Conservation (phyloP, 1,140 invertebrate species). For the Zeugodacus cucurbitae region DNA sequence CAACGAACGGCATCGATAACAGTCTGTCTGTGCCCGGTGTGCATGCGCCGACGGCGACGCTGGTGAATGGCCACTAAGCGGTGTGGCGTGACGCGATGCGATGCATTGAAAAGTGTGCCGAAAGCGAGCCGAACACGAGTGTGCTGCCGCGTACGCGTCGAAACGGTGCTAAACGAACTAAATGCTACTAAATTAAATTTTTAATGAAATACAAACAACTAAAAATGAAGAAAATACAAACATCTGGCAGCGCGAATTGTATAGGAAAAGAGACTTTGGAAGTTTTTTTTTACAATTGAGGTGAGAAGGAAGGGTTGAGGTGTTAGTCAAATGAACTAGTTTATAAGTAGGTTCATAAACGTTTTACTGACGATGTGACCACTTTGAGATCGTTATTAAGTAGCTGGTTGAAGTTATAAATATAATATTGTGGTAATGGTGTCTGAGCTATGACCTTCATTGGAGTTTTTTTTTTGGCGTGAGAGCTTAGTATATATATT, state of each 20-base stretch:
- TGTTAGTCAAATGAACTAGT: too few relatives aligned
- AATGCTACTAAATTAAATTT: not conserved
- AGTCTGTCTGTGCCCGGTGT: conserved; percentile 48
- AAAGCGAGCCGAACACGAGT: not conserved
- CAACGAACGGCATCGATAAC: conserved; percentile 42
- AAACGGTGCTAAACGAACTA: conserved; percentile 37
- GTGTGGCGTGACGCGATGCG: not conserved
- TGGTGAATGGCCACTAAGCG: conserved; percentile 32
- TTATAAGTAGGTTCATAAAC: too few relatives aligned
- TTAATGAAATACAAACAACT: not conserved
- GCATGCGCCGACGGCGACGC: not conserved
- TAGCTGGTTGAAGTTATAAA: too few relatives aligned
- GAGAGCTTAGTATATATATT: too few relatives aligned
- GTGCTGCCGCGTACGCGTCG: not conserved
- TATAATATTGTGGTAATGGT: too few relatives aligned
- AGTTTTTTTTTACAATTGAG: too few relatives aligned
- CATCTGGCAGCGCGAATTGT: not conserved
- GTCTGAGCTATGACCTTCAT: too few relatives aligned
- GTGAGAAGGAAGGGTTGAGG: too few relatives aligned
- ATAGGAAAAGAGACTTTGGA: not conserved
- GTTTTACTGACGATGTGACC: too few relatives aligned
- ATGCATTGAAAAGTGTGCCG: not conserved
- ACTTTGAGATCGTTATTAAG: too few relatives aligned
- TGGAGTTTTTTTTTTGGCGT: too few relatives aligned
- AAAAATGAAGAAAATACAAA: not conserved